Percentiles rank a stretch among this genome's conserved stretches.
Evolutionary conservation across 2,113 vertebrate genomes (phyloP).

Genomic region (Callocephalon fimbriatum): DNA sequence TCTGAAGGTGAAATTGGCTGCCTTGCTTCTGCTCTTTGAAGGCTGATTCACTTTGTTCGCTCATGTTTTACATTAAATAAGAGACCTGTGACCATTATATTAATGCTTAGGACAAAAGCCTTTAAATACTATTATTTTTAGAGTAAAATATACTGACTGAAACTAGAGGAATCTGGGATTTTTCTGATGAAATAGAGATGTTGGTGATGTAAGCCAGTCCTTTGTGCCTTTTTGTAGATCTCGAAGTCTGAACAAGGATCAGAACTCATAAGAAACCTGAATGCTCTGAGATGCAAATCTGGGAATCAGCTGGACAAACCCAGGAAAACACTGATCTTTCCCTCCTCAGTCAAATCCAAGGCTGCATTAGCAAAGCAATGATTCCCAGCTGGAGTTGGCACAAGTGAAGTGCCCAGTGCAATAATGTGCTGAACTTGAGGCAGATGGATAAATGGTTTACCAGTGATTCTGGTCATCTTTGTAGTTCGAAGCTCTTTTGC

Average conservation of each 20-base stretch:
- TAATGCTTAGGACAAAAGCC: not conserved
- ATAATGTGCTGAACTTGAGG: not conserved
- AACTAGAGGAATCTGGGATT: not conserved
- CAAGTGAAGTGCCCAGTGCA: no score
- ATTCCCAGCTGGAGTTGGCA: not conserved
- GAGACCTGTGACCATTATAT: not conserved
- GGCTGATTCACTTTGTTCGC: not conserved
- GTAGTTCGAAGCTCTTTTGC: not conserved
- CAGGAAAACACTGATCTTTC: not conserved
- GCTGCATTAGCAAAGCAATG: not conserved
- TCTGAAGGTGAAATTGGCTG: not conserved
- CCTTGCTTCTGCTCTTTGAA: not conserved
- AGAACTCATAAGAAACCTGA: not conserved
- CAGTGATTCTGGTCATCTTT: not conserved
- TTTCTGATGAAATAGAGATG: not conserved
- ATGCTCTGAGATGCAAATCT: not conserved
- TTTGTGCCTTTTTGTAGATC: not conserved
- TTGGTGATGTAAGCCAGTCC: no score
- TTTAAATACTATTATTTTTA: not conserved
- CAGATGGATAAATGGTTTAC: not conserved
- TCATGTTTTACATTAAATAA: conserved; percentile 1
- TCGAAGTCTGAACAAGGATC: not conserved
- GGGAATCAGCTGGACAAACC: not conserved
- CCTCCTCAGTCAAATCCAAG: not conserved
- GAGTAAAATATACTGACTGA: not conserved